Evolutionary conservation across 2,113 vertebrate species (phyloP).

Genomic region (Hylia prasina): DNA sequence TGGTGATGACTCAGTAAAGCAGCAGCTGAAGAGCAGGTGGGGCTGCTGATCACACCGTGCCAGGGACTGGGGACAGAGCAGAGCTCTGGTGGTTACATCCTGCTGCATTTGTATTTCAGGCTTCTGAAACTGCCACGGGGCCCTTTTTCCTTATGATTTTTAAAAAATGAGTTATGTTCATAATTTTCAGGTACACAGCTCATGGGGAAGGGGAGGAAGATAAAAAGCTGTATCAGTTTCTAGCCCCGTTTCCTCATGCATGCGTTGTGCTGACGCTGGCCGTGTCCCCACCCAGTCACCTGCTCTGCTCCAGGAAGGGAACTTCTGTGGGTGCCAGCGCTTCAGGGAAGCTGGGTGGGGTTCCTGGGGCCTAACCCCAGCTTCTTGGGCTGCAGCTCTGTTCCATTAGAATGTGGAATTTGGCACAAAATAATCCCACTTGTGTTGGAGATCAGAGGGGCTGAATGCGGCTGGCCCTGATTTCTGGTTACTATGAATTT

Average conservation of each 20-base stretch:
- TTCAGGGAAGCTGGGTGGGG: rapidly evolving
- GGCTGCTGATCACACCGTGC: background rate
- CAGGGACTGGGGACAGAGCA: rapidly evolving
- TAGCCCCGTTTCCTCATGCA: background rate
- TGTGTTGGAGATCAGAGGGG: background rate
- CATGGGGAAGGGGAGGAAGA: rapidly evolving
- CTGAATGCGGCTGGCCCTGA: background rate
- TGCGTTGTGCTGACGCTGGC: background rate
- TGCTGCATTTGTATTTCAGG: rapidly evolving
- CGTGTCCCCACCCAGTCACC: background rate
- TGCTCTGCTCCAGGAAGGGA: background rate
- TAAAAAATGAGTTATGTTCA: background rate
- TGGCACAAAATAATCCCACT: background rate
- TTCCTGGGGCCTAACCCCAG: background rate
- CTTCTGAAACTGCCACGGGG: background rate
- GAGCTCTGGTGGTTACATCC: rapidly evolving
- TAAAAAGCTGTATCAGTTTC: background rate
- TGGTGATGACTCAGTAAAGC: background rate
- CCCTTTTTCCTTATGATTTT: background rate
- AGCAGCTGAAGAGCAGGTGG: rapidly evolving
- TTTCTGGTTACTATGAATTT: background rate
- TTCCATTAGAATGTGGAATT: background rate
- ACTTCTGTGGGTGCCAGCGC: background rate
- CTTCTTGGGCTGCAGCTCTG: rapidly evolving
- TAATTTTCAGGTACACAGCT: background rate